phyloP scores from a whole-genome alignment of 2,797 vertebrate species.

The Corythornis leucogaster region DNA sequence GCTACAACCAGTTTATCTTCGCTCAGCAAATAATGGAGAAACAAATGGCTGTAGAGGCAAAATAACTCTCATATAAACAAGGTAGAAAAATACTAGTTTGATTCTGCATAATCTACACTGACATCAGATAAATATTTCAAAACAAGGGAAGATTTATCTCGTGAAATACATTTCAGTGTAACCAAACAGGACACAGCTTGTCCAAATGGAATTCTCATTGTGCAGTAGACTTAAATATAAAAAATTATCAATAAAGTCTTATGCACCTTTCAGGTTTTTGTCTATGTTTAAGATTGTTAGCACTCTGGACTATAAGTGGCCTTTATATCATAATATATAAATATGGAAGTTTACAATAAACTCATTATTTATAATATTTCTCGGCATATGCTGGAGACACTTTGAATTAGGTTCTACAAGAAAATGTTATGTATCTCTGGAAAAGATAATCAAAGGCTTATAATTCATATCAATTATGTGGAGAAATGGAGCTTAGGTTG shows the following conservation, averaged over 20 bases:
- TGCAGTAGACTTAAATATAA: background rate
- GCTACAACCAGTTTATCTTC: background rate
- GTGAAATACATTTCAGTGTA: background rate
- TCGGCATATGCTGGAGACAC: no score
- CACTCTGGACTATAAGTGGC: background rate
- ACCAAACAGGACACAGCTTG: background rate
- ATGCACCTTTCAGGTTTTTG: background rate
- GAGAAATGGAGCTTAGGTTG: background rate
- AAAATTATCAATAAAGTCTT: background rate
- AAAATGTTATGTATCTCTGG: background rate
- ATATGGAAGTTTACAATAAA: background rate
- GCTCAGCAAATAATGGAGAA: background rate
- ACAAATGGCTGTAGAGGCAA: background rate
- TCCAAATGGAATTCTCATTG: background rate
- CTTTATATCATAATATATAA: background rate
- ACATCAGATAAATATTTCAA: background rate
- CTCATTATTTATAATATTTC: no score
- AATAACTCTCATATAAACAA: background rate
- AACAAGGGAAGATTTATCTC: background rate
- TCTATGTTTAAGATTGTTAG: background rate
- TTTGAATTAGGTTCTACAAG: background rate
- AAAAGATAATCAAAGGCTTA: background rate
- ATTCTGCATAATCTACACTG: background rate
- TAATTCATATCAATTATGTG: background rate
- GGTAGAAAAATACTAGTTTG: background rate